phyloP scores from a whole-genome alignment of 2,888 invertebrate genomes.

The Seira musarum region DNA sequence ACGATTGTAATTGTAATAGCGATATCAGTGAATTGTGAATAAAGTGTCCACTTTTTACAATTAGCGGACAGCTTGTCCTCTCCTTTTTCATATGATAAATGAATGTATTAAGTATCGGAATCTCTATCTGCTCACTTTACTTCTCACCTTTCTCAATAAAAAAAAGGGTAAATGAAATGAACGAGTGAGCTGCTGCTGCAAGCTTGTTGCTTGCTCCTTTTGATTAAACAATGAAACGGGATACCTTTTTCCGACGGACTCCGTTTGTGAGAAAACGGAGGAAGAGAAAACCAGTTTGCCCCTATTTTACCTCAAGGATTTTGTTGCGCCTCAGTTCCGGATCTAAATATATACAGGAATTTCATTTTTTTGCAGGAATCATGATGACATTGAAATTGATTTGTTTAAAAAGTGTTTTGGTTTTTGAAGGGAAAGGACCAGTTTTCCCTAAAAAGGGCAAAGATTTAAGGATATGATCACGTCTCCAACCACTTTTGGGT shows the following conservation, averaged over 20 bases:
- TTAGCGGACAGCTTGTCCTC: not conserved
- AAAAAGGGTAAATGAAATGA: not conserved
- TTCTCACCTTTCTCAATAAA: not conserved
- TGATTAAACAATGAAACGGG: slow-evolving; percentile 60
- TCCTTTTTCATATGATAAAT: not conserved
- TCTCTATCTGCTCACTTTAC: no score
- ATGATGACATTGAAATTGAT: no score
- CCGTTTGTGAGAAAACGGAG: slow-evolving; percentile 57
- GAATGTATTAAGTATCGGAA: slow-evolving; percentile 24
- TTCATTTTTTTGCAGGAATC: slow-evolving; percentile 20
- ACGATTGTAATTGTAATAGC: no score
- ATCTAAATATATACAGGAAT: slow-evolving; percentile 12
- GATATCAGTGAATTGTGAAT: no score
- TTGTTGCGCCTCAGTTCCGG: no score
- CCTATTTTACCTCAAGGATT: slow-evolving; percentile 46
- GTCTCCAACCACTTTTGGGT: slow-evolving; percentile 55
- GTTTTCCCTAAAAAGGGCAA: slow-evolving; percentile 39
- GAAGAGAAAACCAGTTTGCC: slow-evolving; percentile 55
- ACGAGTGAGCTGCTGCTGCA: slow-evolving; percentile 40
- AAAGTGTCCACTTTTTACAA: no score
- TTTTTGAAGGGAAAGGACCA: slow-evolving; percentile 57
- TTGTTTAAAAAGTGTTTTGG: slow-evolving; percentile 55
- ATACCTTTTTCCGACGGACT: slow-evolving; percentile 58
- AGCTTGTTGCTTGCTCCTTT: slow-evolving; percentile 29
- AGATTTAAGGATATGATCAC: slow-evolving; percentile 31